Conservation (phyloP, 2,113 vertebrate genomes). For the Girardinichthys multiradiatus region DNA sequence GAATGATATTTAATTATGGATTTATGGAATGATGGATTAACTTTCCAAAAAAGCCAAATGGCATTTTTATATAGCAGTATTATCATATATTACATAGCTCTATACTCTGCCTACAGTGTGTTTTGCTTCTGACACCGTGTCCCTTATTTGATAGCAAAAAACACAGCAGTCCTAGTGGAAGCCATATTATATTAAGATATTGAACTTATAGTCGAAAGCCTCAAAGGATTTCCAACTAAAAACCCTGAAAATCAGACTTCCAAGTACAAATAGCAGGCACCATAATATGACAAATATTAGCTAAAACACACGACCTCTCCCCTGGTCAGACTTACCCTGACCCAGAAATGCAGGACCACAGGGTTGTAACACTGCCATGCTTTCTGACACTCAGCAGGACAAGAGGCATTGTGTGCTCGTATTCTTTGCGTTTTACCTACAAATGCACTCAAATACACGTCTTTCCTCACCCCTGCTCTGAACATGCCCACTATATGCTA, state of each 20-base stretch:
- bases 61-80: no score
- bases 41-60: no score
- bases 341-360: conserved; percentile 32
- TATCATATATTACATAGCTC: neutral
- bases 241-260: neutral
- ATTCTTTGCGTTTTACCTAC: conserved; percentile 4
- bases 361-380: conserved; percentile 22
- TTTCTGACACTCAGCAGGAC: conserved; percentile 15
- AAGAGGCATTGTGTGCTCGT: conserved; percentile 27
- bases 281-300: neutral
- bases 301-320: conserved; percentile 29
- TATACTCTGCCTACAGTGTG: neutral
- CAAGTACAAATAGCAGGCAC: neutral
- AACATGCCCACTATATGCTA: neutral
- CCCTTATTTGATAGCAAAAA: neutral
- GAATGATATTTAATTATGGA: no score
- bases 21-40: no score
- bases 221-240: neutral
- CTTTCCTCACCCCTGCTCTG: conserved; percentile 20
- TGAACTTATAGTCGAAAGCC: neutral
- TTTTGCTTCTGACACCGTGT: neutral
- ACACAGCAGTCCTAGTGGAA: neutral
- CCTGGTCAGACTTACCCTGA: conserved; percentile 51
- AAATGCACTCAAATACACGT: conserved; percentile 1
- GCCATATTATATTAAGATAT: neutral